Evolutionary conservation across 2,113 vertebrate genomes (phyloP).

Genomic region (Microcebus lehilahytsara): DNA sequence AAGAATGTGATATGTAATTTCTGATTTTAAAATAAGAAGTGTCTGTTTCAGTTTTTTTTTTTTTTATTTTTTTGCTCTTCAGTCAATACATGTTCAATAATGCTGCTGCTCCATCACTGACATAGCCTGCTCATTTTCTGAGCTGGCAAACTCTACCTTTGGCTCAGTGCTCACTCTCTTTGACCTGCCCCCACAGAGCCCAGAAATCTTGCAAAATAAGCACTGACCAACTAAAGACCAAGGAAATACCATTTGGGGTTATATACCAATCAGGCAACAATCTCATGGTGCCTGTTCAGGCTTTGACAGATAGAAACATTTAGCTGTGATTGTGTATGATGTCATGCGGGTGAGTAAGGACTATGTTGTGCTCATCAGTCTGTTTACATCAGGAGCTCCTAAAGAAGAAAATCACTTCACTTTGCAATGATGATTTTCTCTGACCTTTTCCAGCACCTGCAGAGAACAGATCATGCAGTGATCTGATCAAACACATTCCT

Average conservation of each 20-base stretch:
- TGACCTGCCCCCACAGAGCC: constrained; percentile 19
- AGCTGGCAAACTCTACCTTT: constrained; percentile 14
- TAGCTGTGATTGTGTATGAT: constrained; percentile 83
- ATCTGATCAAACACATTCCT: constrained; percentile 45
- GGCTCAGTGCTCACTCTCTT: neutral
- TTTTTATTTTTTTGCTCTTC: constrained; percentile 4
- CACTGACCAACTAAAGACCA: constrained; percentile 37
- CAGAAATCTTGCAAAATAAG: constrained; percentile 56
- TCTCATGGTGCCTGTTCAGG: constrained; percentile 79
- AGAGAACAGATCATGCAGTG: constrained; percentile 40
- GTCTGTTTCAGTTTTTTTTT: neutral
- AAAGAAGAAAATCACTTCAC: constrained; percentile 70
- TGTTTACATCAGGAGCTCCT: constrained; percentile 66
- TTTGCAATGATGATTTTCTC: constrained; percentile 64
- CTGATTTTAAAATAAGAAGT: constrained; percentile 52
- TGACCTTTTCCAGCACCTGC: constrained; percentile 69
- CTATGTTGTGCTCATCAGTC: constrained; percentile 74
- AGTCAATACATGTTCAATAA: constrained; percentile 53
- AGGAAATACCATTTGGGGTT: constrained; percentile 79
- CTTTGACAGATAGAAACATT: constrained; percentile 84
- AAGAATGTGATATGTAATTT: constrained; percentile 48
- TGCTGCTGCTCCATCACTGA: neutral
- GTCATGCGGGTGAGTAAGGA: constrained; percentile 81
- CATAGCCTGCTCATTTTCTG: constrained; percentile 53
- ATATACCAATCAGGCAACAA: constrained; percentile 82